Conservation (phyloP, 2,888 invertebrate species). For the Punctoribates punctum region DNA sequence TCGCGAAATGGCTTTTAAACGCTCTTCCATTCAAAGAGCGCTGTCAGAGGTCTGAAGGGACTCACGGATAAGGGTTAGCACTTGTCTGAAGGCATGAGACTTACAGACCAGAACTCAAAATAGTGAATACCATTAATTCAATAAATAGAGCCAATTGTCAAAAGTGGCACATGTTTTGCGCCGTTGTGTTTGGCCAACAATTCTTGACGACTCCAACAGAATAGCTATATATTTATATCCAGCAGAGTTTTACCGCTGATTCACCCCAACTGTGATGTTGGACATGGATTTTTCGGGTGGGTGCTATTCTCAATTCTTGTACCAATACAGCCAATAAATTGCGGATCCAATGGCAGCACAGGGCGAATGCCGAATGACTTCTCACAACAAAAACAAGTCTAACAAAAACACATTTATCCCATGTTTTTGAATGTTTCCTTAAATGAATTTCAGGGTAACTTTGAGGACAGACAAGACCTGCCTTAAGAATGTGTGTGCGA, state of each 20-base stretch:
- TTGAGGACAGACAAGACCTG: too few species aligned
- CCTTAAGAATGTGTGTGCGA: too few species aligned
- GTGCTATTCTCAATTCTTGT: background rate
- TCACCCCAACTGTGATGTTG: conserved; percentile 2
- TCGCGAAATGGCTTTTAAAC: background rate
- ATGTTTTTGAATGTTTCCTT: too few species aligned
- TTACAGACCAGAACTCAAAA: too few species aligned
- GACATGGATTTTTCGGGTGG: background rate
- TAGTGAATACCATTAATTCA: background rate
- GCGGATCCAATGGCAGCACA: too few species aligned
- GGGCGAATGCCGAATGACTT: too few species aligned
- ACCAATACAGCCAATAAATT: background rate
- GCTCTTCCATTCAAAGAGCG: background rate
- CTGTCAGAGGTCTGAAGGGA: background rate
- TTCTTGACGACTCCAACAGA: background rate
- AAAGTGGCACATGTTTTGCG: conserved; percentile 27
- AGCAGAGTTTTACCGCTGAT: conserved; percentile 1
- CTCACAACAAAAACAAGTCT: too few species aligned
- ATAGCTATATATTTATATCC: background rate
- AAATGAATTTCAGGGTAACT: too few species aligned
- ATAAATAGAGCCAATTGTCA: conserved; percentile 27
- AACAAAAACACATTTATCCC: too few species aligned
- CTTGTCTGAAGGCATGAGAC: background rate
- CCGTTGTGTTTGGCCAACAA: conserved; percentile 15
- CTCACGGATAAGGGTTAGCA: background rate